These are phyloP conservation scores for Hypothenemus hampei DNA, from an alignment of 1,140 invertebrate genomes.

Conservation along the genomic window DNA sequence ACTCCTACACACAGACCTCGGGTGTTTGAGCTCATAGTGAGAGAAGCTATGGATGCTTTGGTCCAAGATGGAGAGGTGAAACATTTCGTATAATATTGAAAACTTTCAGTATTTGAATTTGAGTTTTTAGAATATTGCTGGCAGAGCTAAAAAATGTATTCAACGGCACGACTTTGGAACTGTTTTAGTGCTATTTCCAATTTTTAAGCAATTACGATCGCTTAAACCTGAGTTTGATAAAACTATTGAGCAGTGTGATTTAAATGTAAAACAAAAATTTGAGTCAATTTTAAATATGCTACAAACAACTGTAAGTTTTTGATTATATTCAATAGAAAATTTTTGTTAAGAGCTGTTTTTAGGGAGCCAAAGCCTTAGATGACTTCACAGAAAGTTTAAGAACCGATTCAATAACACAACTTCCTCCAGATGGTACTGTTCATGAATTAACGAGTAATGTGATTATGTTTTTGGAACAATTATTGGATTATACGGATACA, in stretches of 20 bases:
- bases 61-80: conserved; percentile 78
- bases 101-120: background rate
- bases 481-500: conserved; percentile 72
- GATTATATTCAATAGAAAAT: background rate
- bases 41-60: conserved; percentile 78
- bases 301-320: conserved; percentile 62
- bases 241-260: conserved; percentile 69
- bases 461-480: conserved; percentile 79
- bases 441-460: conserved; percentile 93
- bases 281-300: conserved; percentile 68
- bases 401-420: conserved; percentile 72
- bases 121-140: conserved; percentile 61
- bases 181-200: conserved; percentile 80
- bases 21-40: conserved; percentile 80
- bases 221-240: conserved; percentile 81
- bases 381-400: conserved; percentile 89
- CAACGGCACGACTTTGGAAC: conserved; percentile 75
- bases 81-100: background rate
- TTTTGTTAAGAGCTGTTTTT: conserved; percentile 12
- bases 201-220: conserved; percentile 73
- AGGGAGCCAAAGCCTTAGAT: conserved; percentile 86
- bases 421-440: conserved; percentile 94
- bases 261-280: conserved; percentile 65
- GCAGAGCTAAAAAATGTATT: conserved; percentile 73
- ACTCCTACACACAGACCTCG: conserved; percentile 72